Conservation (phyloP, 2,797 vertebrate genomes). For the Lagodon rhomboides region DNA sequence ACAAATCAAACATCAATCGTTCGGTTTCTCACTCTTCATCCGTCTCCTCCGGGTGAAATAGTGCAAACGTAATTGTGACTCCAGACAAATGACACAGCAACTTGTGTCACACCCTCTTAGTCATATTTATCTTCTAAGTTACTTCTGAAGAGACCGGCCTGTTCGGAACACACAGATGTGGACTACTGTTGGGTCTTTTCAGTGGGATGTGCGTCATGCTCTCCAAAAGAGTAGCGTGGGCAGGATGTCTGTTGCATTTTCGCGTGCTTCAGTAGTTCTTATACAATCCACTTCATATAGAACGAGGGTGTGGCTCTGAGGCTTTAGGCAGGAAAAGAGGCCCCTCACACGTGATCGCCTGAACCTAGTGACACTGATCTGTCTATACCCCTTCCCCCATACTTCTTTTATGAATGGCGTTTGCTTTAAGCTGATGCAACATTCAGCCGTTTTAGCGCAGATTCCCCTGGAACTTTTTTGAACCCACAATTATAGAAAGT, state of each 20-base stretch:
- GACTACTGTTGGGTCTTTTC: constrained; percentile 26
- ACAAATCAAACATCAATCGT: no score
- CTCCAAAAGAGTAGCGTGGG: constrained; percentile 40
- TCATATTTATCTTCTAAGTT: background rate
- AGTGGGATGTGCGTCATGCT: constrained; percentile 15
- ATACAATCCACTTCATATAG: constrained; percentile 42
- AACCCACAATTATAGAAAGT: background rate
- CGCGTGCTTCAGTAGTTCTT: constrained; percentile 24
- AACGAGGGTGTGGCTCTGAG: constrained; percentile 30
- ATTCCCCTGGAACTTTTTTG: background rate
- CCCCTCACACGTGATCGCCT: constrained; percentile 28
- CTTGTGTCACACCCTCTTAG: background rate
- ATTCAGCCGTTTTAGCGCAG: background rate
- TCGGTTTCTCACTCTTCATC: no score
- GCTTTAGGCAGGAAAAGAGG: constrained; percentile 29
- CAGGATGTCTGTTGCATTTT: constrained; percentile 30
- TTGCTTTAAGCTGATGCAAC: constrained; percentile 1
- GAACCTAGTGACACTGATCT: constrained; percentile 58
- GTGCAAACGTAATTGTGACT: background rate
- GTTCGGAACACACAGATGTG: background rate
- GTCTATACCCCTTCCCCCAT: constrained; percentile 10
- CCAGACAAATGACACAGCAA: background rate
- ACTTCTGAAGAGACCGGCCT: background rate
- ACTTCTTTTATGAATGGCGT: constrained; percentile 27
- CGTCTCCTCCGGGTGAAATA: background rate